Conservation (phyloP, 2,797 vertebrate species). For the Mionectes olivaceus region DNA sequence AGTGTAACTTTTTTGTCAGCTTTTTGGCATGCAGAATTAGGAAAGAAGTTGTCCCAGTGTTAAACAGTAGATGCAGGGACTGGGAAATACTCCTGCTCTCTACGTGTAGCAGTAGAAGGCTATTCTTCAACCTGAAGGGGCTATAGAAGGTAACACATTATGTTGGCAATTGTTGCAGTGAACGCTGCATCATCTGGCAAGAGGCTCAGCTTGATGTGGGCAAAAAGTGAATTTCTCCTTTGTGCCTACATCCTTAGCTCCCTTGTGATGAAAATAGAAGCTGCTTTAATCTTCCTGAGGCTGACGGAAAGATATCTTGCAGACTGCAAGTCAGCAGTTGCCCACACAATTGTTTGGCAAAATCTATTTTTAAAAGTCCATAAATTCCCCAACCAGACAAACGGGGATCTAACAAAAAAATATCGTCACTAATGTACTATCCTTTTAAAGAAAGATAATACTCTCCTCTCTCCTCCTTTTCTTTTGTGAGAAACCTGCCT, state of each 20-base stretch:
- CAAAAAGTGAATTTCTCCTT: constrained; percentile 72
- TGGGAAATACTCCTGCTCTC: constrained; percentile 73
- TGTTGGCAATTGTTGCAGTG: constrained; percentile 68
- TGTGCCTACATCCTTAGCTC: constrained; percentile 61
- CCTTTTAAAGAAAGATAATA: constrained; percentile 25
- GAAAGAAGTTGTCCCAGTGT: constrained; percentile 55
- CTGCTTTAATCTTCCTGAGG: constrained; percentile 71
- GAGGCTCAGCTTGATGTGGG: constrained; percentile 64
- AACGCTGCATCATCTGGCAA: constrained; percentile 59
- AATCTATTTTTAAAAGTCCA: constrained; percentile 80
- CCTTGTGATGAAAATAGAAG: constrained; percentile 71
- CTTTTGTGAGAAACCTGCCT: background rate
- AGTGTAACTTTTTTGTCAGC: constrained; percentile 63
- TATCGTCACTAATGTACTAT: constrained; percentile 3
- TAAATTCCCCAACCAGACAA: constrained; percentile 68
- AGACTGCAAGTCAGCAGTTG: constrained; percentile 79
- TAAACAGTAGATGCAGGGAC: constrained; percentile 42
- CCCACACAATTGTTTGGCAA: constrained; percentile 71
- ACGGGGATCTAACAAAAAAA: constrained; percentile 24
- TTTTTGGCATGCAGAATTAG: constrained; percentile 65
- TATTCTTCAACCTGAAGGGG: constrained; percentile 70
- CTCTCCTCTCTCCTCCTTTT: background rate
- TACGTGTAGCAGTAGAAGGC: constrained; percentile 32
- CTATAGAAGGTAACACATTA: constrained; percentile 39
- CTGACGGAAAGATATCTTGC: constrained; percentile 68